These are phyloP conservation scores for Pelochelys cantorii DNA, from an alignment of 2,797 vertebrate genomes.

Conservation along the genomic window DNA sequence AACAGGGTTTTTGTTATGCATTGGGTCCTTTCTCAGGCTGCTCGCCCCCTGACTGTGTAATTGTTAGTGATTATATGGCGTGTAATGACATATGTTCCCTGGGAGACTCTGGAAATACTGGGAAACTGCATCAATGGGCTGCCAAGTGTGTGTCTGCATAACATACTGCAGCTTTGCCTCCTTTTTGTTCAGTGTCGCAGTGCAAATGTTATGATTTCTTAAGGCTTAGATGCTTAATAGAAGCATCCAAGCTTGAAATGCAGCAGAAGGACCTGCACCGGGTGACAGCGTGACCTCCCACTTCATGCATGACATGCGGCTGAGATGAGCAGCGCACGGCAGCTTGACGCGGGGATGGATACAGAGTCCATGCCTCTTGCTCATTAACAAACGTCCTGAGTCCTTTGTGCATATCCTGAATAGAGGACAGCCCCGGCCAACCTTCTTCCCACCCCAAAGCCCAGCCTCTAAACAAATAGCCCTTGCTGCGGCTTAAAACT, in stretches of 20 bases:
- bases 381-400: background rate
- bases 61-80: background rate
- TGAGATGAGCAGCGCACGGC: background rate
- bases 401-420: background rate
- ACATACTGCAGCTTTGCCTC: background rate
- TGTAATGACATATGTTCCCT: rapidly evolving
- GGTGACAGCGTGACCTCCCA: background rate
- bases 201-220: rapidly evolving
- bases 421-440: background rate
- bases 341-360: background rate
- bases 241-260: background rate
- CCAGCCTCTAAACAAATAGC: slow-evolving; percentile 23
- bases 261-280: background rate
- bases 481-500: slow-evolving; percentile 26
- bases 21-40: background rate
- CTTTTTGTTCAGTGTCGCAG: rapidly evolving
- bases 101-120: background rate
- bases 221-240: background rate
- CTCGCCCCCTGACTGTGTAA: background rate
- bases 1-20: background rate
- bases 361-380: background rate
- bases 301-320: background rate
- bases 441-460: background rate
- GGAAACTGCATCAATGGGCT: background rate
- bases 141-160: background rate